Percentiles rank a stretch among this genome's conserved stretches.
phyloP scores from a whole-genome alignment of 2,113 vertebrate genomes.

The Gobio gobio region DNA sequence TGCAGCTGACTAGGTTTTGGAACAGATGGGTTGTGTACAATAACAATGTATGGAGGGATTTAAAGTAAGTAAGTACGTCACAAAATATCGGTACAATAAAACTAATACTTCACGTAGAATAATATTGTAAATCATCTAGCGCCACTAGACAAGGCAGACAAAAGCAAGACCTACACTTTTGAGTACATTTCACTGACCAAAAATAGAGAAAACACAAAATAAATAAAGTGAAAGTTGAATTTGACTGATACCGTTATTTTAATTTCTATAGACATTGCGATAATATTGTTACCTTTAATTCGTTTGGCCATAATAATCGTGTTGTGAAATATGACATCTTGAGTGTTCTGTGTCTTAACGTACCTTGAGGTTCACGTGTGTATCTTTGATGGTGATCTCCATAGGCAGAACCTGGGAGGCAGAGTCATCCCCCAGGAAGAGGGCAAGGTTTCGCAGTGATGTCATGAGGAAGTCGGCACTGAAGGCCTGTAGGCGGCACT shows the following conservation, averaged over 20 bases:
- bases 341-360: conserved; percentile 47
- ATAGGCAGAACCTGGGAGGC: conserved; percentile 91
- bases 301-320: background rate
- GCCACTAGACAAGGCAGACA: background rate
- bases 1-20: background rate
- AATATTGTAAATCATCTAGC: background rate
- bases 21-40: background rate
- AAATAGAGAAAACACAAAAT: background rate
- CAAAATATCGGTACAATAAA: background rate
- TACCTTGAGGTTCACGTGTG: conserved; percentile 91
- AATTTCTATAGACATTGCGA: no score
- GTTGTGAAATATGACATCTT: background rate
- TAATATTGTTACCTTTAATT: background rate
- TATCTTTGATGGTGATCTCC: conserved; percentile 91
- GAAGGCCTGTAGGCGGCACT: conserved; percentile 88
- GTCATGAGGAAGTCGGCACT: conserved; percentile 89
- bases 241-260: no score
- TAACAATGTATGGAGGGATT: background rate
- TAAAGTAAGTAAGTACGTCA: no score
- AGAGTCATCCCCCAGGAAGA: conserved; percentile 92
- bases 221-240: background rate
- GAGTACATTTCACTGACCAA: background rate
- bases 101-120: background rate
- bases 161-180: background rate
- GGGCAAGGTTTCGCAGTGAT: conserved; percentile 88